Base-by-base conservation (phyloP, 2,113 vertebrate species). In the Tupaia chinensis region DNA sequence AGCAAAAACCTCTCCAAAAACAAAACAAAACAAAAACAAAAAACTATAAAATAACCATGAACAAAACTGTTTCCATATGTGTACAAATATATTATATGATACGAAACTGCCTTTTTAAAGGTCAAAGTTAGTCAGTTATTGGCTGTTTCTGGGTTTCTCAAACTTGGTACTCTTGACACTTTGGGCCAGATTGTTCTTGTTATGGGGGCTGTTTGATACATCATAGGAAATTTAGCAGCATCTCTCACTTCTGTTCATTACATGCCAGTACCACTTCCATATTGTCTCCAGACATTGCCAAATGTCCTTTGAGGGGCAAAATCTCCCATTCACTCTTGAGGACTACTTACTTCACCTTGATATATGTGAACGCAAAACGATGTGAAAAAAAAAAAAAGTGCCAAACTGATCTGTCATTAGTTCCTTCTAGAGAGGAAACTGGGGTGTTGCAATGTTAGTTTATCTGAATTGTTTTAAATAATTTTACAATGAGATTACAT, bases 31-130 rank as follows among this genome's bases (percentile, higher is more conserved):
- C 44, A 44, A 44, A 44, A 44, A 3, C 44, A 44, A 44, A 44
- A 44, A 44, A 58, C n/a, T 84, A 23, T 81, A 91, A 92, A 68
- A 94, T 10, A 87, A 27, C 61, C 87, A 93, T 22, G 72, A 78
- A 74, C 16, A 27, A 91, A 89, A 65, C 53, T 79, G 13, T 95
- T 78, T 86, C 53, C 12, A 63, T 4, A 0, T 7, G 7, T 54
- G 61, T 72, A 32, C 34, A 93, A 23, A 61, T 70, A 53, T 32
- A 34, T 61, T 73, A 53, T 70, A 58, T 5, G 56, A 44, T 20
- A 20, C 1, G 9, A 90, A 87, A 63, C 72, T 72, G n/a, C 63
- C 77, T 63, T 87, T 70, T 76, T 56, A 27, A 92, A 90, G 58
- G 63, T 76, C 9, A 34, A 27, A 89, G 74, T 23, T 27, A 14